Base-by-base conservation (phyloP, 2,888 invertebrate genomes). In the Euphydryas editha region DNA sequence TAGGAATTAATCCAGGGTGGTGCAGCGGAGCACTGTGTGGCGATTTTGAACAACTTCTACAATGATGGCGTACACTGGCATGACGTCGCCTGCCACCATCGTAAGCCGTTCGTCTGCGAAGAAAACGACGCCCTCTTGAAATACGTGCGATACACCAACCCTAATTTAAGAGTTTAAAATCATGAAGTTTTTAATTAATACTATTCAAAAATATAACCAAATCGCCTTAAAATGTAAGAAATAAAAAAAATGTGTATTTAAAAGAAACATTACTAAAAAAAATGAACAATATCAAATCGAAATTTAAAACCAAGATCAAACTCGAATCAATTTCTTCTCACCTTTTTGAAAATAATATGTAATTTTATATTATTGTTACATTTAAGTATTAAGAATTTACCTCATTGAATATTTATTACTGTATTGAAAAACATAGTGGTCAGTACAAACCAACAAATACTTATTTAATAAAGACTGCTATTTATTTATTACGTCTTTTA, bases 21-120 rank as follows among this genome's bases (percentile, higher is more conserved):
- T 58, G 97, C 97, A 1, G 94, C 96, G 36, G 98, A 98, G 87
- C 97, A 97, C 84, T 98, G 97, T 81, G 84, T 98, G 72, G 97
- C 97, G 1, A 93, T 98, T 72, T 92, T 98, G 60, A 98, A 98
- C 90, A 96, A 97, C 85, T 97, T 97, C 93, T 98, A 98, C 93
- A 96, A 97, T 77, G 97, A 98, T 79, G 97, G 97, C 36, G 95
- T 97, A 59, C 96, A 97, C 86, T 97, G 97, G 97, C 98, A 98
- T 82, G 96, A 98, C 82, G 97, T 97, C 58, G 97, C 97, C 70
- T 98, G 98, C 83, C 97, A 97, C 83, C 98, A 98, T 84, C 95
- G 95, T 83, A 98, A 98, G 86, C 95, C 97, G 0, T 97, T 96
- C 92, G 95, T 97, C 39, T 98, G 98, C 83, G 97, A 98, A 85